These are phyloP conservation scores for Ichneumon xanthorius DNA, from an alignment of 2,888 invertebrate genomes.

Conservation along the genomic window DNA sequence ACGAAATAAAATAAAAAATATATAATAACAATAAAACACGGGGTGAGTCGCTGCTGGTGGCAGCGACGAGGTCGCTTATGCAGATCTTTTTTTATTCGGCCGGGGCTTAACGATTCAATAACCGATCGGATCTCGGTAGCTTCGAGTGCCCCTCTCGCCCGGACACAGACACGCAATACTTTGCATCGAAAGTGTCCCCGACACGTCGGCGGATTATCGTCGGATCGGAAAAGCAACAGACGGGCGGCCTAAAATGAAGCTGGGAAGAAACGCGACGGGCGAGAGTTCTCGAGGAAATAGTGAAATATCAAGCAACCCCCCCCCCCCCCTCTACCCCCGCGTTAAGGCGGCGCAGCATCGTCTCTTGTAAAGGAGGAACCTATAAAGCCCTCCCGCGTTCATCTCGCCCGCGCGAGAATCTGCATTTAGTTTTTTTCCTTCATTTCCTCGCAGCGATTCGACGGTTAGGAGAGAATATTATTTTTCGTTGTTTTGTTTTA, in stretches of 20 bases:
- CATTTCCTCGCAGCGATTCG: slow-evolving; percentile 58
- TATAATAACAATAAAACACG: slow-evolving; percentile 34
- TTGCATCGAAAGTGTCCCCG: slow-evolving; percentile 81
- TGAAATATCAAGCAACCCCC: slow-evolving; percentile 51
- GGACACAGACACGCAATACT: slow-evolving; percentile 70
- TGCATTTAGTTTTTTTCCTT: slow-evolving; percentile 50
- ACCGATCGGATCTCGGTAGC: slow-evolving; percentile 79
- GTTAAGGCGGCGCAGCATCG: no score
- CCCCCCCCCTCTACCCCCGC: no score
- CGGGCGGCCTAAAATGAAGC: slow-evolving; percentile 3
- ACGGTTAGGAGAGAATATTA: slow-evolving; percentile 49
- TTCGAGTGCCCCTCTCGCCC: slow-evolving; percentile 5
- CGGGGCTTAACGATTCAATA: slow-evolving; percentile 84
- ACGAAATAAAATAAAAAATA: slow-evolving; percentile 41
- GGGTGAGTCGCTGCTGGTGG: slow-evolving; percentile 51
- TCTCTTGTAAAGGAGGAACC: background rate
- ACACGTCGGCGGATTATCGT: slow-evolving; percentile 60
- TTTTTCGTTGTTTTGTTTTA: slow-evolving; percentile 25
- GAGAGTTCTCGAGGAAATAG: slow-evolving; percentile 54
- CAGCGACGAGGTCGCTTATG: slow-evolving; percentile 73
- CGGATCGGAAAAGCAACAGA: slow-evolving; percentile 51
- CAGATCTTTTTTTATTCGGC: slow-evolving; percentile 81
- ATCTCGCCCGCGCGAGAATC: slow-evolving; percentile 63
- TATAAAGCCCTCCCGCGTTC: slow-evolving; percentile 63
- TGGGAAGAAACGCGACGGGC: slow-evolving; percentile 24